These are phyloP conservation scores for Callipepla squamata DNA, from an alignment of 2,113 vertebrate genomes.

Conservation along the genomic window DNA sequence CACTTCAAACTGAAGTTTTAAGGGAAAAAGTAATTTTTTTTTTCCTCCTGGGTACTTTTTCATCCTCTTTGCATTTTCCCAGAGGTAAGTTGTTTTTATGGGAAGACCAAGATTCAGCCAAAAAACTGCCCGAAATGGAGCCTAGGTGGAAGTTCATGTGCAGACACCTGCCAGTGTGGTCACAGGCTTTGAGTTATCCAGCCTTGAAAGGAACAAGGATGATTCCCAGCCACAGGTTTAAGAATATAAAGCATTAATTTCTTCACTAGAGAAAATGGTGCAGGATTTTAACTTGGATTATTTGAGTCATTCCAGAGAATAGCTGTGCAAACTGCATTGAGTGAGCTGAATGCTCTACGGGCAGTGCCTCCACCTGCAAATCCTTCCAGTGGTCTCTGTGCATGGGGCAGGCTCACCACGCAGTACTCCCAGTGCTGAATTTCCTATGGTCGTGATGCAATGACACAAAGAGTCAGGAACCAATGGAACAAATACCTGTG, in stretches of 20 bases:
- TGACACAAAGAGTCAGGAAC: not conserved
- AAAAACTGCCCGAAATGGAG: not conserved
- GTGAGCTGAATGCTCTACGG: not conserved
- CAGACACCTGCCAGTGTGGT: not conserved
- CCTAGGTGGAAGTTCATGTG: not conserved
- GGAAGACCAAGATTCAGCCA: not conserved
- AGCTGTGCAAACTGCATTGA: not conserved
- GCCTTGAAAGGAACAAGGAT: not conserved
- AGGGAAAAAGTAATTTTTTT: not conserved
- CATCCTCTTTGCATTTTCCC: not conserved
- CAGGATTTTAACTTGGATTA: not conserved
- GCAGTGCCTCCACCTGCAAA: not conserved
- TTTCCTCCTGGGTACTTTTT: not conserved
- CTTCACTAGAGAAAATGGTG: not conserved
- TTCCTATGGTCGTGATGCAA: not conserved
- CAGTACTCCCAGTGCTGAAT: not conserved
- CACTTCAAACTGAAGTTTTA: not conserved
- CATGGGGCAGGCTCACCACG: not conserved
- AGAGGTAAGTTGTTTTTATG: not conserved
- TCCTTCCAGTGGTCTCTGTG: rapidly evolving
- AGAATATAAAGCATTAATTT: not conserved
- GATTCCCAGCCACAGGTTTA: not conserved
- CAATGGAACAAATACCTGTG: not conserved
- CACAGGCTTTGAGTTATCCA: not conserved
- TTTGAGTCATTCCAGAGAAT: not conserved